phyloP scores from a whole-genome alignment of 53 echinoderm and acorn worm genomes.

The Stichopus horrens region DNA sequence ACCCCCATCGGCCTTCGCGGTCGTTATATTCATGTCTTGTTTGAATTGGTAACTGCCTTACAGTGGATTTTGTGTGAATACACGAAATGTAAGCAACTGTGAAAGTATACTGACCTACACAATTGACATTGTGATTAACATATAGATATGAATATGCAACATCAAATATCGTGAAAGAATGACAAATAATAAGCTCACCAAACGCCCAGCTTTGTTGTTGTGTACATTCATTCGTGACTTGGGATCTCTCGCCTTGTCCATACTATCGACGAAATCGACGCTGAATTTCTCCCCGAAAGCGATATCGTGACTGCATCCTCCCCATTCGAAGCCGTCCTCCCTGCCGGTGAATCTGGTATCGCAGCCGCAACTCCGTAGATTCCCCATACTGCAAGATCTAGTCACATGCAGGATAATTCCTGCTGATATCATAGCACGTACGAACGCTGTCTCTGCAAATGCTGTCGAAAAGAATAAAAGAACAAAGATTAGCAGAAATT shows the following conservation, averaged over 20 bases:
- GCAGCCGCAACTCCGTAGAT: slow-evolving; percentile 80
- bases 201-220: slow-evolving; percentile 89
- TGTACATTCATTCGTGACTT: slow-evolving; percentile 87
- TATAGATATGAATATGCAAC: background rate
- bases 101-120: no score
- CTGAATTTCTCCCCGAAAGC: slow-evolving; percentile 78
- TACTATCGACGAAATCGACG: slow-evolving; percentile 73
- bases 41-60: no score
- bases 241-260: slow-evolving; percentile 70
- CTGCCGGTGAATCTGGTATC: slow-evolving; percentile 76
- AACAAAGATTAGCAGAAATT: no score
- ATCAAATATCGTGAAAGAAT: background rate
- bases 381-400: slow-evolving; percentile 84
- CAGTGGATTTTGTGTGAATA: no score
- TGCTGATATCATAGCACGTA: slow-evolving; percentile 83
- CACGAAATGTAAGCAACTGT: no score
- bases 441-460: slow-evolving; percentile 83
- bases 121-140: no score
- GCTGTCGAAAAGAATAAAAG: background rate
- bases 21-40: no score
- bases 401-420: slow-evolving; percentile 91
- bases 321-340: slow-evolving; percentile 84
- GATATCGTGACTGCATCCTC: slow-evolving; percentile 94
- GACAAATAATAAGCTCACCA: slow-evolving; percentile 61
- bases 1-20: no score